Percentiles rank a stretch among this genome's conserved stretches.
Conservation (phyloP, 2,113 vertebrate species). For the Cryptomyrus ogoouensis region DNA sequence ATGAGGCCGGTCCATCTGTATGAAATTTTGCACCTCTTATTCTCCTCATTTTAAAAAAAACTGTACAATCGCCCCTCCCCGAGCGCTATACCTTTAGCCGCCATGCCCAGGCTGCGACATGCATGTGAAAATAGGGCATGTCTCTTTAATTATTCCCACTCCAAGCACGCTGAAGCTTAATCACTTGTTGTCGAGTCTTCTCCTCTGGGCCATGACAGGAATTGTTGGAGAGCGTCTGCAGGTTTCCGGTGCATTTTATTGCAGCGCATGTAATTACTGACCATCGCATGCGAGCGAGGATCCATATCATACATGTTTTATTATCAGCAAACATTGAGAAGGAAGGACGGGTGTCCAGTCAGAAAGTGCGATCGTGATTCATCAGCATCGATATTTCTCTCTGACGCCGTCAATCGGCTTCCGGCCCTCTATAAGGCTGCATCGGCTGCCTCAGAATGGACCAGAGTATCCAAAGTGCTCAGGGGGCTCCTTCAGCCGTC, state of each 20-base stretch:
- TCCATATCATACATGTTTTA: background rate
- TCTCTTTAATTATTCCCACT: background rate
- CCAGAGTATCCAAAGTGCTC: background rate
- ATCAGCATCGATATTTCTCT: background rate
- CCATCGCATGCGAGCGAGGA: background rate
- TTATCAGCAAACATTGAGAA: background rate
- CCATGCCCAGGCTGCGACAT: background rate
- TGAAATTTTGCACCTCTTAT: background rate
- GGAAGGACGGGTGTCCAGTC: background rate
- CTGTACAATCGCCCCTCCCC: background rate
- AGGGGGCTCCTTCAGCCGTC: background rate
- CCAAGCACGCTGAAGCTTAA: background rate
- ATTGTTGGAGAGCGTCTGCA: background rate
- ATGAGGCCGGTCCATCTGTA: background rate
- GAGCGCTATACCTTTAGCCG: background rate
- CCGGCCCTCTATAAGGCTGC: background rate
- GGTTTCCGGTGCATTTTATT: background rate
- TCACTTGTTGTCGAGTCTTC: background rate
- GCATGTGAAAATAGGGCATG: background rate
- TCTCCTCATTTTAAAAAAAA: background rate
- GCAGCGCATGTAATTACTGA: conserved; percentile 5
- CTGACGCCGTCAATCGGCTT: background rate
- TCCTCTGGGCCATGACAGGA: background rate
- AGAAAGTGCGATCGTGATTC: background rate
- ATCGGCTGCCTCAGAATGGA: background rate